Evolutionary conservation across 2,888 invertebrate genomes (phyloP), one percentile per base, ranked within the genome.

Genomic region (Hofmannophila pseudospretella): DNA sequence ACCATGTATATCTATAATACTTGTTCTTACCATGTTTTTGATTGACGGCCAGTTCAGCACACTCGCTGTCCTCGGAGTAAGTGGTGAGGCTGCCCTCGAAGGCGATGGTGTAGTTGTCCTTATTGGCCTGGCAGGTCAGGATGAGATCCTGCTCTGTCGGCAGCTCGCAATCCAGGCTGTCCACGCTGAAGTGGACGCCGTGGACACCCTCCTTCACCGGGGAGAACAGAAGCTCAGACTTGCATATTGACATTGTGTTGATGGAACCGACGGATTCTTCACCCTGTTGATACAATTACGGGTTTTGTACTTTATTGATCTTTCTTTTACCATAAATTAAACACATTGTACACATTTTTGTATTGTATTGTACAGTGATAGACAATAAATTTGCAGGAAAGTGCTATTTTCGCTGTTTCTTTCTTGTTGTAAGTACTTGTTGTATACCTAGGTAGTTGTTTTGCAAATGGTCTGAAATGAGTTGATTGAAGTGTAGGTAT

Each of bases 81-180:
- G 93, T 92, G 49, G 93, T 92, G 56, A 92, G 89, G 60, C 94
- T 94, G 64, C 96, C 96, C 86, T 96, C 96, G 63, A 97, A 97
- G 51, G 96, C 96, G 64, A 97, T 96, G 47, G 96, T 97, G 73
- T 97, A 97, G 86, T 97, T 97, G 79, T 96, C 94, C 87, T 96
- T 96, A 76, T 96, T 96, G 45, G 95, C 94, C 80, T 94, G 94
- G 76, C 96, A 97, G 45, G 96, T 96, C 50, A 96, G 89, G 75
- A 96, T 92, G 67, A 96, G 93, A 64, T 96, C 95, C 62, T 93
- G 93, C 69, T 93, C 93, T 44, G 92, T 91, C 48, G 92, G 90
- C 54, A 92, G 89, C 70, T 95, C 95, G 80, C 95, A 94, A 77
- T 97, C 96, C 56, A 97, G 88, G 49, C 96, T 96, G 73, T 97